These are phyloP conservation scores for Caenorhabditis sulstoni DNA, from an alignment of 2,888 invertebrate species.

Conservation along the genomic window DNA sequence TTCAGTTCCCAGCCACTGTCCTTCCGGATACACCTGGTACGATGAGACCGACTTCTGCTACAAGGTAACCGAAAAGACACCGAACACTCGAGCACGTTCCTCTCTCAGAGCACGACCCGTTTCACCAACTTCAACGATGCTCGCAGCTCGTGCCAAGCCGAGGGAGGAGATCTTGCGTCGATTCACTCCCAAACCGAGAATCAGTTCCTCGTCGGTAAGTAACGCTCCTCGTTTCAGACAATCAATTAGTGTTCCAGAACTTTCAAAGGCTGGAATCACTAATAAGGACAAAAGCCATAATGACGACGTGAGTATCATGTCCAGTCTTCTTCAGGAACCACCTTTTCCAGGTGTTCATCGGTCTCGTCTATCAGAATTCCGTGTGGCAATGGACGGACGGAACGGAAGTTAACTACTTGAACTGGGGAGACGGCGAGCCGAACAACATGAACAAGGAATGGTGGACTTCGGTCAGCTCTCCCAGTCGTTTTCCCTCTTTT, in stretches of 20 bases:
- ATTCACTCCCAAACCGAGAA: conserved; percentile 50
- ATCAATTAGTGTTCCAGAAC: conserved; percentile 28
- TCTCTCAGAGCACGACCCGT: conserved; percentile 28
- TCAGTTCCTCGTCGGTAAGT: conserved; percentile 51
- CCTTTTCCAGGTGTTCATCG: conserved; percentile 43
- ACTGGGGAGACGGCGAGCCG: conserved; percentile 57
- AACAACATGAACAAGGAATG: conserved; percentile 54
- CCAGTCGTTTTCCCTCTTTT: not conserved
- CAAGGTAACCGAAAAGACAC: conserved; percentile 16
- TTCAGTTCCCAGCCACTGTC: conserved; percentile 55
- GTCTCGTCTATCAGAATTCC: conserved; percentile 42
- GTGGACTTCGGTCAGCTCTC: conserved; percentile 47
- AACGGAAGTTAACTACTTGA: conserved; percentile 29
- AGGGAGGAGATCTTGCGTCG: conserved; percentile 55
- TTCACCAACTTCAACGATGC: conserved; percentile 53
- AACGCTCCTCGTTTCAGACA: not conserved
- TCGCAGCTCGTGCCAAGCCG: conserved; percentile 48
- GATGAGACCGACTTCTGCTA: conserved; percentile 53
- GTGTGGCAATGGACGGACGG: conserved; percentile 58
- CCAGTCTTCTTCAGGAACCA: not conserved
- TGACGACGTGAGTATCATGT: conserved; percentile 27
- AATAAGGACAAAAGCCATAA: conserved; percentile 48
- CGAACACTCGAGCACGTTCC: too few relatives aligned
- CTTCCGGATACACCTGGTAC: conserved; percentile 55
- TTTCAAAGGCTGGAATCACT: conserved; percentile 55